Conservation (phyloP, 2,113 vertebrate species). For the Coptodon bakossiorum region DNA sequence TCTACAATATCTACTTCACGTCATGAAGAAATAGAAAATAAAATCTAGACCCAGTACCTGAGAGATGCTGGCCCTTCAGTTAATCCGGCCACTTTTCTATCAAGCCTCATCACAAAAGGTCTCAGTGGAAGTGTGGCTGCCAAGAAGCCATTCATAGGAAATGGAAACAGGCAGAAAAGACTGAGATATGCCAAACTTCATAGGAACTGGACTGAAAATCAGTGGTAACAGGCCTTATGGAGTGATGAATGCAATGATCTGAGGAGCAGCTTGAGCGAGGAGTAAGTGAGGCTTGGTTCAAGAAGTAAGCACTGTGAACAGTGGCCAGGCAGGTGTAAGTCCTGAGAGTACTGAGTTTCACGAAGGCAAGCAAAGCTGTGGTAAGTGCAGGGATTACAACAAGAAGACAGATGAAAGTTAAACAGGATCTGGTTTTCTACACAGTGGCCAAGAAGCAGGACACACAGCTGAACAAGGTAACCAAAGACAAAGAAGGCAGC, state of each 20-base stretch:
- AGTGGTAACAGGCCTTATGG: neutral
- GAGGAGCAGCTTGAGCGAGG: neutral
- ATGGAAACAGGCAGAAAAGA: neutral
- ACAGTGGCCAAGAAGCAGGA: too few species aligned
- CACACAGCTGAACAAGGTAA: too few species aligned
- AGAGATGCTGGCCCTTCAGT: neutral
- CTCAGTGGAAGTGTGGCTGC: neutral
- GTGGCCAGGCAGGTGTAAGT: neutral
- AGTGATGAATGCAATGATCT: neutral
- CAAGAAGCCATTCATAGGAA: neutral
- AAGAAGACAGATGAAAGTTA: too few species aligned
- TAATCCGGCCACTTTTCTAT: neutral
- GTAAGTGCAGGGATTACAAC: too few species aligned
- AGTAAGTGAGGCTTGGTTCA: neutral
- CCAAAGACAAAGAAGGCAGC: neutral
- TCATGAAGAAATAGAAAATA: neutral
- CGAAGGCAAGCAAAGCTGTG: too few species aligned
- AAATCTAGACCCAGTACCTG: neutral
- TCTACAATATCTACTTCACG: neutral
- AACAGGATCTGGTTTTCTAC: too few species aligned
- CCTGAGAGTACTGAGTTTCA: too few species aligned
- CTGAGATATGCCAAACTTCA: neutral
- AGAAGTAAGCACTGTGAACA: neutral
- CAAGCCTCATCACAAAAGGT: neutral
- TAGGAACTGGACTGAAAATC: neutral